phyloP scores from a whole-genome alignment of 2,888 invertebrate species.

The Meteorus colon region DNA sequence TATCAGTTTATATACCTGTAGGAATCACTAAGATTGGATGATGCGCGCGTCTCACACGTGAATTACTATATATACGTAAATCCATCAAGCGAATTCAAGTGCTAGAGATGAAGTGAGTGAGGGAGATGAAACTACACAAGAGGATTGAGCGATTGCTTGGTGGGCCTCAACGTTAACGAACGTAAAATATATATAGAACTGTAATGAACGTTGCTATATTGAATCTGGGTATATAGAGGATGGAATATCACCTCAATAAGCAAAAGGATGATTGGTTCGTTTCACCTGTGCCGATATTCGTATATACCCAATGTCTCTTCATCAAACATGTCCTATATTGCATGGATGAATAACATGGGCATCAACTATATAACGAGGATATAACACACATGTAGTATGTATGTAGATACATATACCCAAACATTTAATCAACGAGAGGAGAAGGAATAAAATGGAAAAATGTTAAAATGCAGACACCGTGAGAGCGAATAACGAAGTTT shows the following conservation, averaged over 20 bases:
- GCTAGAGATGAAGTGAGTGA: not conserved
- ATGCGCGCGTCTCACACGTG: slow-evolving; percentile 8
- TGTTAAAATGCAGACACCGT: slow-evolving; percentile 10
- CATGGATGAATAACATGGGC: not conserved
- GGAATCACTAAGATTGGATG: slow-evolving; percentile 7
- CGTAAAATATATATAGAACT: slow-evolving; percentile 37
- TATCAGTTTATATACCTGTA: not conserved
- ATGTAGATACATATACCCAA: not conserved
- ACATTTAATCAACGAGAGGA: slow-evolving; percentile 10
- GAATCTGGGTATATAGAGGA: not conserved
- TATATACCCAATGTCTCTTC: slow-evolving; percentile 12
- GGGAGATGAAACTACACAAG: slow-evolving; percentile 20
- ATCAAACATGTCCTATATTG: not conserved
- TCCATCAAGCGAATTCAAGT: not conserved
- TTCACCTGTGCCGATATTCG: slow-evolving; percentile 10
- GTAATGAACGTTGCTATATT: slow-evolving; percentile 39
- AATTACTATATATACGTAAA: not conserved
- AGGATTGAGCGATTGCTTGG: slow-evolving; percentile 36
- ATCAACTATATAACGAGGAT: slow-evolving; percentile 6
- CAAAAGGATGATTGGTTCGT: slow-evolving; percentile 37
- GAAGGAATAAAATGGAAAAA: not conserved
- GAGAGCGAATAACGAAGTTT: slow-evolving; percentile 55
- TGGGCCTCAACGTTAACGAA: slow-evolving; percentile 39
- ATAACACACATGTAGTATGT: not conserved
- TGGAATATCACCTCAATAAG: slow-evolving; percentile 12